A percentile compares a stretch with the other conserved stretches of the same genome.
phyloP scores from a whole-genome alignment of 2,113 vertebrate species.

The Natator depressus region DNA sequence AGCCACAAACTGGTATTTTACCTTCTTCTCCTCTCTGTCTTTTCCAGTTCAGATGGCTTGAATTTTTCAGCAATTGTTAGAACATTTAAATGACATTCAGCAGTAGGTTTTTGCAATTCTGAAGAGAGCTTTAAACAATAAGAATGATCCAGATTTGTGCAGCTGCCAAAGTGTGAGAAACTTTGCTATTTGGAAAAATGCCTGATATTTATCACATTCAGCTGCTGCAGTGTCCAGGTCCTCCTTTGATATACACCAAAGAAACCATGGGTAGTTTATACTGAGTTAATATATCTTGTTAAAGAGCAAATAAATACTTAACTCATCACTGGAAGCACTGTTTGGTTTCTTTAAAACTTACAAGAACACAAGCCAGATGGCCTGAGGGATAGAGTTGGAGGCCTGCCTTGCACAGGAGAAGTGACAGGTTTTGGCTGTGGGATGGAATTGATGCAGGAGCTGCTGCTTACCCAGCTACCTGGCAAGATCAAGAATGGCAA shows the following conservation, averaged over 20 bases:
- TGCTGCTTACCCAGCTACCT: background rate
- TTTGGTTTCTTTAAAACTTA: background rate
- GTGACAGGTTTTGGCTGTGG: background rate
- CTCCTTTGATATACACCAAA: accelerated
- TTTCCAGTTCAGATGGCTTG: accelerated
- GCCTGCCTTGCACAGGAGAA: background rate
- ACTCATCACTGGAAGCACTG: too few relatives aligned
- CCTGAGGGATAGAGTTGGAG: background rate
- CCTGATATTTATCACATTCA: background rate
- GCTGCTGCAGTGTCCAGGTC: accelerated
- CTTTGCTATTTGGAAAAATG: background rate
- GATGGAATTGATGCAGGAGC: background rate
- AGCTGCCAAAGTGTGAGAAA: accelerated
- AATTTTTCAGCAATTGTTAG: accelerated
- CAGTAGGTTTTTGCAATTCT: background rate
- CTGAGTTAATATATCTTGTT: accelerated
- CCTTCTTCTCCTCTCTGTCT: accelerated
- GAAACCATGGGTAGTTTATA: accelerated
- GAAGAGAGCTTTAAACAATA: background rate
- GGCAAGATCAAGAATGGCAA: accelerated
- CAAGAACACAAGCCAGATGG: background rate
- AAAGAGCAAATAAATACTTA: constrained; percentile 48
- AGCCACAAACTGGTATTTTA: accelerated
- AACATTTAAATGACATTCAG: background rate
- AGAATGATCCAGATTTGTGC: background rate